Conservation (phyloP, 2,113 vertebrate genomes). For the Microcebus jonahi region DNA sequence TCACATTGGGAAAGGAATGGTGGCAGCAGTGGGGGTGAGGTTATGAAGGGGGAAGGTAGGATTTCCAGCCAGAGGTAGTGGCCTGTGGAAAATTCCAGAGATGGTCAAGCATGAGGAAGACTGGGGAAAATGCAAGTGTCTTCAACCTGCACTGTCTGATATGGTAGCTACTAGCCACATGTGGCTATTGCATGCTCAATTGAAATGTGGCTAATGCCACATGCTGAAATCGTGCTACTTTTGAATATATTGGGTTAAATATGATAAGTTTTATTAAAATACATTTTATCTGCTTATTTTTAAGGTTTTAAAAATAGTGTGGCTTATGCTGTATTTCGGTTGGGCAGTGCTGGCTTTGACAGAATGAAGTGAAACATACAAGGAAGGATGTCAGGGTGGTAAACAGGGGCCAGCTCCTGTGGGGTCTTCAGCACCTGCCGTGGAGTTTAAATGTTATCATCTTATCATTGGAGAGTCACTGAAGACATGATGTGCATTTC, state of each 20-base stretch:
- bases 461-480: background rate
- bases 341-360: background rate
- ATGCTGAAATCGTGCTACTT: background rate
- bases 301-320: background rate
- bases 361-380: background rate
- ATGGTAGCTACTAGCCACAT: no score
- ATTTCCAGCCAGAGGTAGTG: background rate
- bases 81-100: background rate
- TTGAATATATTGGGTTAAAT: background rate
- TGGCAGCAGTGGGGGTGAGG: background rate
- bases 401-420: background rate
- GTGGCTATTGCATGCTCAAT: background rate
- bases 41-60: background rate
- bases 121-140: background rate
- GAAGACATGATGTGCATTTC: background rate
- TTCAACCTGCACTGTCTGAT: background rate
- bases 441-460: background rate
- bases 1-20: background rate
- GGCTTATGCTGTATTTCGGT: background rate
- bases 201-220: background rate
- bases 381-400: background rate
- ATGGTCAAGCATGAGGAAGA: no score
- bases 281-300: background rate
- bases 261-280: background rate
- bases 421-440: background rate